A percentile compares a stretch with the other conserved stretches of the same genome.
These are phyloP conservation scores for Ceratosolen solmsi DNA, from an alignment of 1,140 invertebrate genomes.

Conservation along the genomic window DNA sequence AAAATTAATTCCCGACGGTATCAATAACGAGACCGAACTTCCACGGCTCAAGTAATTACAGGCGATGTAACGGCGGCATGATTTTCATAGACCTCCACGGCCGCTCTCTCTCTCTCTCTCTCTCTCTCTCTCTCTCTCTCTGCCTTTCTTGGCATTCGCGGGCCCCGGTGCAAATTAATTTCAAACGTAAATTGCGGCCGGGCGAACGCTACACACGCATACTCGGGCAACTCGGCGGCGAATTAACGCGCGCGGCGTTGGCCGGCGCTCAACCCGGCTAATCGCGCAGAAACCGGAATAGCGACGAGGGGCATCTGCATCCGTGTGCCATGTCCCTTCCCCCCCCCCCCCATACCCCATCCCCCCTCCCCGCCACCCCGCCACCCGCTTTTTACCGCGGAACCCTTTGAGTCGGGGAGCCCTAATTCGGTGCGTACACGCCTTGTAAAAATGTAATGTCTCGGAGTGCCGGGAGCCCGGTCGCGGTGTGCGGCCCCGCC, in stretches of 20 bases:
- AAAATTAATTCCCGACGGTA: constrained; percentile 47
- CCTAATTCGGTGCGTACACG: constrained; percentile 22
- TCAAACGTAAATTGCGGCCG: constrained; percentile 35
- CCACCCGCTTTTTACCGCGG: background rate
- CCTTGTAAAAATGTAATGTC: constrained; percentile 29
- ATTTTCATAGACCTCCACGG: constrained; percentile 12
- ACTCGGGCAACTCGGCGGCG: background rate
- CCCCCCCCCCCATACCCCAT: background rate
- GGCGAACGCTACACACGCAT: background rate
- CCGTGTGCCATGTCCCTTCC: background rate
- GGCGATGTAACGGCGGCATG: background rate
- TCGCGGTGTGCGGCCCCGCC: constrained; percentile 13
- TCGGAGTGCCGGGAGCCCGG: background rate
- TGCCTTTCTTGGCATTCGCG: too few relatives aligned
- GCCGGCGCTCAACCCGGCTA: background rate
- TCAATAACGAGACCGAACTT: constrained; percentile 45
- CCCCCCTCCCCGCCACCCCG: background rate
- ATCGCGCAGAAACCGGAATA: constrained; percentile 32
- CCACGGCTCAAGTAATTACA: constrained; percentile 34
- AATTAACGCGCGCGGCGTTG: background rate
- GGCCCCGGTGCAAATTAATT: constrained; percentile 43
- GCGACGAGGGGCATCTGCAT: background rate
- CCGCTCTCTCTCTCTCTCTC: background rate
- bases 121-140: background rate
- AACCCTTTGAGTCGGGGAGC: background rate